These are phyloP conservation scores for Saccopteryx bilineata DNA, from an alignment of 2,113 vertebrate genomes.

Conservation along the genomic window DNA sequence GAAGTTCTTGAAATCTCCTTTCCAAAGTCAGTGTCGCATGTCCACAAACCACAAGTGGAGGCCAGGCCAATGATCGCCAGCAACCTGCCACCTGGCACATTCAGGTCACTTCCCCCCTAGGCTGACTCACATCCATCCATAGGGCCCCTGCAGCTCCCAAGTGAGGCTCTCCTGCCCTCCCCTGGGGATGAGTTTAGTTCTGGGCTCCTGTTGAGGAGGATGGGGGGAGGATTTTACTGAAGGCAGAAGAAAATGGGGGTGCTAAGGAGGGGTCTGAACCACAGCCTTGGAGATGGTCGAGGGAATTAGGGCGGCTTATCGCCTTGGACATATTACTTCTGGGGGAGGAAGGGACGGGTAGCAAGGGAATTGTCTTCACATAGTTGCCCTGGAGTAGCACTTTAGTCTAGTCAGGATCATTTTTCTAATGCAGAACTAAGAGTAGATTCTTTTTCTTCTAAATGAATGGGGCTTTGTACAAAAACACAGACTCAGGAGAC, in stretches of 20 bases:
- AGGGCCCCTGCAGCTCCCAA: background rate
- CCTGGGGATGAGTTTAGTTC: background rate
- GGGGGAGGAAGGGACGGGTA: background rate
- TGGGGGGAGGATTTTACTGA: no score
- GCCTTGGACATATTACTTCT: background rate
- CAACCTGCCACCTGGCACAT: background rate
- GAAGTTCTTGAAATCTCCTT: background rate
- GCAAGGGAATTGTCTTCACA: background rate
- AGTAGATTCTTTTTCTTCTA: slow-evolving; percentile 46
- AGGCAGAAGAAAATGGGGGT: background rate
- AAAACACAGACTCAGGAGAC: background rate
- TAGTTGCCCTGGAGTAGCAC: background rate
- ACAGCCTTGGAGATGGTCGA: background rate
- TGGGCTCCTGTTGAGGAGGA: background rate
- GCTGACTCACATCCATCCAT: background rate
- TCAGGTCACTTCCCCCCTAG: background rate
- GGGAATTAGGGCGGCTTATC: background rate
- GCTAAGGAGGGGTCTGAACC: background rate
- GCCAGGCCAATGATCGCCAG: background rate
- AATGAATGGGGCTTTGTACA: slow-evolving; percentile 67
- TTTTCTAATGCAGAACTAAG: slow-evolving; percentile 45
- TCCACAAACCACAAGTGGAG: background rate
- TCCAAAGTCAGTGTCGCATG: background rate
- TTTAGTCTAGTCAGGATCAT: background rate
- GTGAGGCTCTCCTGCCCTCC: background rate